Conservation (phyloP, 2,888 invertebrate genomes). For the Lithosia quadra region DNA sequence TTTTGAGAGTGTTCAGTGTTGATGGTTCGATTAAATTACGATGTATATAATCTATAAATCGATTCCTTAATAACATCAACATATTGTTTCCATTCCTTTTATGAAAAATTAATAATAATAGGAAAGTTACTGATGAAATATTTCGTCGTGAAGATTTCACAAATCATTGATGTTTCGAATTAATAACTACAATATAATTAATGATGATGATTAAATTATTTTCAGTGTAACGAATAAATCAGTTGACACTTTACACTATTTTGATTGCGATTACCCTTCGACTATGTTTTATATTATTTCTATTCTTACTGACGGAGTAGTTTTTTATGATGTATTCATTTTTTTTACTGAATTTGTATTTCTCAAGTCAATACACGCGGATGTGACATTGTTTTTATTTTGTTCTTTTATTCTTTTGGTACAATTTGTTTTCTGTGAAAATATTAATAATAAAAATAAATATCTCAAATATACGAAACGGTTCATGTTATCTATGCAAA, state of each 20-base stretch:
- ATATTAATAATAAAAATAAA: background rate
- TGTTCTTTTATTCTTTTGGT: slow-evolving; percentile 23
- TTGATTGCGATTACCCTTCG: slow-evolving; percentile 53
- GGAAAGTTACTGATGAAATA: slow-evolving; percentile 28
- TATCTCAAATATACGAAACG: background rate
- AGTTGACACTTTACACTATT: slow-evolving; percentile 56
- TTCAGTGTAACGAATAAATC: slow-evolving; percentile 65
- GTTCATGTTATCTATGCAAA: no score
- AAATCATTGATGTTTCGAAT: slow-evolving; percentile 35
- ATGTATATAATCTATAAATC: slow-evolving; percentile 61
- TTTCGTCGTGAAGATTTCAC: slow-evolving; percentile 41
- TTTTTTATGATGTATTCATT: slow-evolving; percentile 43
- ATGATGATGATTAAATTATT: slow-evolving; percentile 62
- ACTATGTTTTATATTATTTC: slow-evolving; percentile 46
- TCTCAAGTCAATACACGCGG: slow-evolving; percentile 52
- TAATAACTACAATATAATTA: slow-evolving; percentile 46
- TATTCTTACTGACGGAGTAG: slow-evolving; percentile 33
- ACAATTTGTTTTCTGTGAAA: background rate
- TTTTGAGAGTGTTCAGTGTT: slow-evolving; percentile 69
- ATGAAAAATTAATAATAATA: slow-evolving; percentile 9
- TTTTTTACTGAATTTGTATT: slow-evolving; percentile 51
- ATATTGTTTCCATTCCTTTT: slow-evolving; percentile 50
- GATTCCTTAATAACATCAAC: slow-evolving; percentile 51
- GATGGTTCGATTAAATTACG: slow-evolving; percentile 59
- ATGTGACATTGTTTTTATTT: slow-evolving; percentile 48